Evolutionary conservation across 2,113 vertebrate genomes (phyloP).

Genomic region (Platichthys flesus): DNA sequence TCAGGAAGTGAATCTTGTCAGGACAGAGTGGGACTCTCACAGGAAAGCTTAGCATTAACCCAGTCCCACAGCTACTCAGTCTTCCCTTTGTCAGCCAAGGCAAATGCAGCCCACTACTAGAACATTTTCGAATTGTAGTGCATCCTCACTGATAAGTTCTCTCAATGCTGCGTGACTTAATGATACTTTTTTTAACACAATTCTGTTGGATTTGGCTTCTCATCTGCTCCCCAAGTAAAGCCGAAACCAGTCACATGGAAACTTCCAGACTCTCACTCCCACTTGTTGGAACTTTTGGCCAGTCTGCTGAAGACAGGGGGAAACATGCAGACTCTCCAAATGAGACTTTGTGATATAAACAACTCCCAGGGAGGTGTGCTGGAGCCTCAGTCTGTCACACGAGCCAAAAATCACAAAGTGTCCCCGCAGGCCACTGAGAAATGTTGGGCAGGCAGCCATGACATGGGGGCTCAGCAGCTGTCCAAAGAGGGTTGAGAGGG

Average conservation of each 20-base stretch:
- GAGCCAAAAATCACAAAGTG: slow-evolving; percentile 64
- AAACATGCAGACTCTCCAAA: slow-evolving; percentile 51
- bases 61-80: slow-evolving; percentile 57
- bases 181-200: slow-evolving; percentile 20
- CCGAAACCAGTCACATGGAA: slow-evolving; percentile 41
- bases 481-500: slow-evolving; percentile 59
- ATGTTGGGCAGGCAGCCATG: slow-evolving; percentile 57
- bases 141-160: slow-evolving; percentile 48
- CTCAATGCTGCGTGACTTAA: not conserved
- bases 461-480: slow-evolving; percentile 63
- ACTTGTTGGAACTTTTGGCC: slow-evolving; percentile 30
- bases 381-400: slow-evolving; percentile 45
- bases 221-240: not conserved
- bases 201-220: slow-evolving; percentile 22
- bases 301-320: not conserved
- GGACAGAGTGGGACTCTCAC: slow-evolving; percentile 54
- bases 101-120: slow-evolving; percentile 51
- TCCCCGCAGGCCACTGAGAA: slow-evolving; percentile 57
- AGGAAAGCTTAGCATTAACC: slow-evolving; percentile 63
- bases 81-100: slow-evolving; percentile 51
- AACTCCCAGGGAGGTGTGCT: slow-evolving; percentile 23
- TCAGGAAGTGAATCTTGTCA: slow-evolving; percentile 71
- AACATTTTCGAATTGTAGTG: slow-evolving; percentile 46
- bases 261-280: slow-evolving; percentile 38
- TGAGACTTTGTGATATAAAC: slow-evolving; percentile 55